Base-by-base conservation (phyloP, 2,113 vertebrate species). In the Aphyosemion australe region DNA sequence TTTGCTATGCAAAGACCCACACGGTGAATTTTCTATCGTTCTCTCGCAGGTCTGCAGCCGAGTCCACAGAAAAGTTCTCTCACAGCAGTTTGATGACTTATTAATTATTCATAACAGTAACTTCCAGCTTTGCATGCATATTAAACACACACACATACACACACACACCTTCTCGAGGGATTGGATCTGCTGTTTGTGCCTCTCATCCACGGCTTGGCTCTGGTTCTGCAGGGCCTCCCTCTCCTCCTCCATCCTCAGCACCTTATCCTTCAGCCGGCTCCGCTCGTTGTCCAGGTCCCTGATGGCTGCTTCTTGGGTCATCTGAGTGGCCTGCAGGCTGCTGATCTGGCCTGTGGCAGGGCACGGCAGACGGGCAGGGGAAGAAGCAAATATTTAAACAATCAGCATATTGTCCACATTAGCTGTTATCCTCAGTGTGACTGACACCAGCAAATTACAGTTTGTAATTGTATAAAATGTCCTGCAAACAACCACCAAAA, bases 231-330 rank as follows among this genome's bases (percentile, higher is more conserved):
- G 72, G 12, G 95, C 84, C 80, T 93, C 94, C 81, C 94, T 90
- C 85, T 99, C 97, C 49, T 98, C 96, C 86, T 99, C 97, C 88
- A 98, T 90, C 3, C 95, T 92, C 69, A 93, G 84, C 58, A 98
- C 89, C 83, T 95, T 96, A 84, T 99, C 97, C 84, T 94, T 96
- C 89, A 95, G 92, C 65, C 93, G 94, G 71, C 91, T 94, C 50
- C 96, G 96, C 91, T 98, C 96, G n/a, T 95, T 97, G 91, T 99
- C 96, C 90, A 99, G 90, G 87, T 99, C 96, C 84, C 95, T 93
- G 88, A 99, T 98, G 82, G 95, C 96, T 43, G 97, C 95, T 77
- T 99, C 97, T 78, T 99, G 96, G 85, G 95, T 97, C 95, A 99
- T 96, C 74, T 99, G 96, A 61, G 95, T 96, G 87, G 96, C 97